phyloP scores from a whole-genome alignment of 2,797 vertebrate species.

The Dermochelys coriacea region DNA sequence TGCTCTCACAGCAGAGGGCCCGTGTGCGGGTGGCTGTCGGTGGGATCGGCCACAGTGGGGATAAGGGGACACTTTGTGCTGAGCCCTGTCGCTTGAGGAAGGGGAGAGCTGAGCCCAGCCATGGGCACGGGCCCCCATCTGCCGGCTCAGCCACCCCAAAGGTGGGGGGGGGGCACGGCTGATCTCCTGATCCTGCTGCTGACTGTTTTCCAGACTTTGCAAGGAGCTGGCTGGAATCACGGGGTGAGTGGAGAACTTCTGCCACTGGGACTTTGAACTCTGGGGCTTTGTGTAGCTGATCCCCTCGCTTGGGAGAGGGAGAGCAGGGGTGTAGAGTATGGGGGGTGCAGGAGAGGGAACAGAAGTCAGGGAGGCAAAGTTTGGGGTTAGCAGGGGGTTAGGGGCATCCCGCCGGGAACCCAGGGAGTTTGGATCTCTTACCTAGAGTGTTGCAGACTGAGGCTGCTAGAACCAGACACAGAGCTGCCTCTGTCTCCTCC shows the following conservation, averaged over 20 bases:
- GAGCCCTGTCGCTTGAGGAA: not conserved
- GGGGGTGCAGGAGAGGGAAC: not conserved
- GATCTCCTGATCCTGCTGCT: not conserved
- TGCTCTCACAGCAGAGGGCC: not conserved
- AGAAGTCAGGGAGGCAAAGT: not conserved
- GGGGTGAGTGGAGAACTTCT: not conserved
- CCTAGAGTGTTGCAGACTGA: not conserved
- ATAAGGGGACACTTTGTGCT: fast-evolving
- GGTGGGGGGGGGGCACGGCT: not conserved
- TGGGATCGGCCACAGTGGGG: not conserved
- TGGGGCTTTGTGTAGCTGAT: not conserved
- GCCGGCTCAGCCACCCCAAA: not conserved
- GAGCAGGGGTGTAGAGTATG: not conserved
- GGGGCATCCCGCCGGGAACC: not conserved
- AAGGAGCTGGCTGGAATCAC: not conserved
- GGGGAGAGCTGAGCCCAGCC: not conserved
- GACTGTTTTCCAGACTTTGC: not conserved
- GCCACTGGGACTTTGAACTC: no score
- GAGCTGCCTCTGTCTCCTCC: not conserved
- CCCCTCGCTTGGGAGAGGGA: no score
- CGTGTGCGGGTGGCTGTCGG: not conserved
- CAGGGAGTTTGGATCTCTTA: not conserved
- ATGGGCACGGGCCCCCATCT: not conserved
- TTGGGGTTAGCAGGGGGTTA: not conserved
- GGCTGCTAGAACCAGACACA: not conserved